Percentiles rank a stretch among this genome's conserved stretches.
phyloP scores from a whole-genome alignment of 2,888 invertebrate genomes.

The Eretmocerus hayati region DNA sequence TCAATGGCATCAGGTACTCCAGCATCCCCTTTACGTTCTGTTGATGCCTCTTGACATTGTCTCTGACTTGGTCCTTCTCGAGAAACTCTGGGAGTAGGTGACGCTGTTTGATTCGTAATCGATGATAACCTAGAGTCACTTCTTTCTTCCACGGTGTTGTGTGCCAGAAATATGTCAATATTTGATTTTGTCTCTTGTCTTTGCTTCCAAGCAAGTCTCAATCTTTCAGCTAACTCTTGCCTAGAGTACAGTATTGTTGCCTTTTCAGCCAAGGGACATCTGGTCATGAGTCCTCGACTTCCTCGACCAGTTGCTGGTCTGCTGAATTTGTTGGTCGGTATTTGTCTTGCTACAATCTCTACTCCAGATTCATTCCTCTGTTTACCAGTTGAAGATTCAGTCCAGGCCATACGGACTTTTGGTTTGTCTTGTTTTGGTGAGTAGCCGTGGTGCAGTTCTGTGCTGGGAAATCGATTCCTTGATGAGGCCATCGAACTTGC shows the following conservation, averaged over 20 bases:
- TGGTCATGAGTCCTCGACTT: not conserved
- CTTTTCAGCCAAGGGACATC: constrained; percentile 26
- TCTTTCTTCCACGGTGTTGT: constrained; percentile 46
- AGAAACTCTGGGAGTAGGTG: constrained; percentile 18
- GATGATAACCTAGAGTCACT: constrained; percentile 36
- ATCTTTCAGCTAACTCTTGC: constrained; percentile 49
- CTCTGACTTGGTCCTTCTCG: not conserved
- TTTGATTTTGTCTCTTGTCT: constrained; percentile 52
- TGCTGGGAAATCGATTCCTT: constrained; percentile 24
- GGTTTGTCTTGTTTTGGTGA: constrained; percentile 26
- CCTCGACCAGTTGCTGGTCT: constrained; percentile 16
- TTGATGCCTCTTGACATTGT: not conserved
- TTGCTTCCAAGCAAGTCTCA: constrained; percentile 50
- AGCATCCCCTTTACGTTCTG: not conserved
- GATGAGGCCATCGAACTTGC: not conserved
- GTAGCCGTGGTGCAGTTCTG: constrained; percentile 4
- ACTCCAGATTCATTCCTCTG: constrained; percentile 27
- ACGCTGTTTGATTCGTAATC: constrained; percentile 15
- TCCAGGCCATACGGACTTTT: constrained; percentile 41
- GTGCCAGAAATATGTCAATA: constrained; percentile 56
- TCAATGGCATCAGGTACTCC: not conserved
- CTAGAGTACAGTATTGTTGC: constrained; percentile 43
- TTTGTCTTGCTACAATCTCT: constrained; percentile 40
- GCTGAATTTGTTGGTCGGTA: constrained; percentile 31
- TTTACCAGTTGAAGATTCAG: constrained; percentile 23